phyloP scores from a whole-genome alignment of 2,888 invertebrate species.

The Nematopogon swammerdamellus region DNA sequence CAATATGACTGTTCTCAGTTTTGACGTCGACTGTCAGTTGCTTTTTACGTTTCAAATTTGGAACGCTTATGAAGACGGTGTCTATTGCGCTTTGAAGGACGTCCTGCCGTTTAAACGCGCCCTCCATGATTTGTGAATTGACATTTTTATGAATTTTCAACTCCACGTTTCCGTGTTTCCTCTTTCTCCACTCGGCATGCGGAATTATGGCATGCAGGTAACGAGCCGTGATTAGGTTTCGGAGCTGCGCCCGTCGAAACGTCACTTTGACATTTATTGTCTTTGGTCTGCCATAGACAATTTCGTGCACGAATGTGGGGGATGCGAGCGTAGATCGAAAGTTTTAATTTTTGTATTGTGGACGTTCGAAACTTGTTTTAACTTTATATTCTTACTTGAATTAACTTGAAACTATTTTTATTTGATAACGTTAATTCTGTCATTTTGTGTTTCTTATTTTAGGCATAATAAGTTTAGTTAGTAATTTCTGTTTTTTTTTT shows the following conservation, averaged over 20 bases:
- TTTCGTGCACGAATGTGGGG: background rate
- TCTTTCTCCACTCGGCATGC: too few species aligned
- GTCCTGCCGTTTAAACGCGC: too few species aligned
- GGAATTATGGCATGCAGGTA: background rate
- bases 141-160: background rate
- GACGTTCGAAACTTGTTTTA: too few species aligned
- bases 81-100: too few species aligned
- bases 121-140: background rate
- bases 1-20: conserved; percentile 17
- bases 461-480: too few species aligned
- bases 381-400: too few species aligned
- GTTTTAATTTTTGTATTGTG: too few species aligned
- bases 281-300: background rate
- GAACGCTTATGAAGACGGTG: conserved; percentile 6
- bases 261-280: background rate
- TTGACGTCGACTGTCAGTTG: conserved; percentile 22
- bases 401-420: too few species aligned
- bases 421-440: too few species aligned
- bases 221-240: background rate
- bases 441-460: too few species aligned
- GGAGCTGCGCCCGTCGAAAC: background rate
- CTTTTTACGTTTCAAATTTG: conserved; percentile 18
- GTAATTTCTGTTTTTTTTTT: too few species aligned
- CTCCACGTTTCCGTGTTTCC: background rate
- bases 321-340: too few species aligned